These are phyloP conservation scores for Popillia japonica DNA, from an alignment of 1,140 invertebrate genomes.

Conservation along the genomic window DNA sequence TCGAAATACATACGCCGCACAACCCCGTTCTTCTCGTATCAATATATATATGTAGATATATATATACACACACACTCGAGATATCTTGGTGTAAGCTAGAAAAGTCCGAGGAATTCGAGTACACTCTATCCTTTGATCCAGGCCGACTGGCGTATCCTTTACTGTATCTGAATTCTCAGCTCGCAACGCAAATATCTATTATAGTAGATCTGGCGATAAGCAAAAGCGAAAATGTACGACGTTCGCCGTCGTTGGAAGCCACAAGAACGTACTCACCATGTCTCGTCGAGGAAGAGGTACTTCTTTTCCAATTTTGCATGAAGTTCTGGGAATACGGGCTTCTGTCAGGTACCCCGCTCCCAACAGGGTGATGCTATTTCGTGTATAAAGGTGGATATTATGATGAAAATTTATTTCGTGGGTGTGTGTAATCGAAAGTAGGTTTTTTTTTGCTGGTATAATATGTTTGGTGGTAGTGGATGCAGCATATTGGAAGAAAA, in stretches of 20 bases:
- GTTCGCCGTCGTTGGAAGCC: not conserved
- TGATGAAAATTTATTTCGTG: too few relatives aligned
- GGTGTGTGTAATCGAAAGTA: too few relatives aligned
- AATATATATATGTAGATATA: not conserved
- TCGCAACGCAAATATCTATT: constrained; percentile 26
- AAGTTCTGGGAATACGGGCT: too few relatives aligned
- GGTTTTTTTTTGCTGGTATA: too few relatives aligned
- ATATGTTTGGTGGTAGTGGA: too few relatives aligned
- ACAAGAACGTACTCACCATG: too few relatives aligned
- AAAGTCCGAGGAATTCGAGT: constrained; percentile 29
- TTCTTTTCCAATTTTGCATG: too few relatives aligned
- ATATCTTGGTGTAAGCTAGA: constrained; percentile 5
- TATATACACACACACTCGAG: not conserved
- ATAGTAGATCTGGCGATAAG: constrained; percentile 10
- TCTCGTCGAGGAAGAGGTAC: too few relatives aligned
- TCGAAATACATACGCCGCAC: constrained; percentile 7
- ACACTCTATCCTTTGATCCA: constrained; percentile 25
- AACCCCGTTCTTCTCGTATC: constrained; percentile 24
- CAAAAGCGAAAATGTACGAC: constrained; percentile 16
- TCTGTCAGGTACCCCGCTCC: too few relatives aligned
- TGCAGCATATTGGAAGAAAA: too few relatives aligned
- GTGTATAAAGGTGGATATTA: too few relatives aligned
- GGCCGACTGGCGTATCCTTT: not conserved
- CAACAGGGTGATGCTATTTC: too few relatives aligned
- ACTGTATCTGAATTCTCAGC: not conserved